These are phyloP conservation scores for Emydura subglobosa DNA, from an alignment of 2,113 vertebrate genomes.

Conservation along the genomic window DNA sequence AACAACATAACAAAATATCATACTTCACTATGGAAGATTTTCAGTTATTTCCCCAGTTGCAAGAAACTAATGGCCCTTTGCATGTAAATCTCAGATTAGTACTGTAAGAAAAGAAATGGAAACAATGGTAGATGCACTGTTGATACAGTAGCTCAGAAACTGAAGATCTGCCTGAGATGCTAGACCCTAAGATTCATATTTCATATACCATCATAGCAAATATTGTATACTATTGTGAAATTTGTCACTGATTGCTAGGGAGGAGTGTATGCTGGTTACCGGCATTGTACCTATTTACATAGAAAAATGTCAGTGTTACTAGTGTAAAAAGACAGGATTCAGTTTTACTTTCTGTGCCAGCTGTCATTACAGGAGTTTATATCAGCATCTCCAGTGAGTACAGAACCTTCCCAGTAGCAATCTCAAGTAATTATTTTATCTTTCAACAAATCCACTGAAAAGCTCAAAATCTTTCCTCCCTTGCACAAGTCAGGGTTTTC, in stretches of 20 bases:
- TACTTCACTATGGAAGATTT: not conserved
- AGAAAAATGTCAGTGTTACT: not conserved
- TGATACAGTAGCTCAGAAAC: not conserved
- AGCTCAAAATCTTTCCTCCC: not conserved
- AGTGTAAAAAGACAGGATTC: not conserved
- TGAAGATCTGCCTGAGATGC: constrained; percentile 1
- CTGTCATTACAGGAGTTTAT: not conserved
- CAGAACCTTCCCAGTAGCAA: not conserved
- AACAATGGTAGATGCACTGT: not conserved
- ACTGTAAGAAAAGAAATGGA: constrained; percentile 17
- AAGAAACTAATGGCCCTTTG: not conserved
- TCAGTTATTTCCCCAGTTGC: constrained; percentile 13
- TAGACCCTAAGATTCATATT: not conserved
- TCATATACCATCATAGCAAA: not conserved
- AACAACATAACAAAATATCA: constrained; percentile 26
- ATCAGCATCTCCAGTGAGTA: not conserved
- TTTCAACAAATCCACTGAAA: constrained; percentile 45
- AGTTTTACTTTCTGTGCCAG: not conserved
- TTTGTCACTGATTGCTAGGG: not conserved
- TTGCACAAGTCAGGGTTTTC: constrained; percentile 16
- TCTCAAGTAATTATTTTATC: constrained; percentile 26
- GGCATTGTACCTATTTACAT: not conserved
- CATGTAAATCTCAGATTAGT: not conserved
- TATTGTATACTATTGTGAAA: not conserved
- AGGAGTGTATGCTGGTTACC: fast-evolving